These are phyloP conservation scores for Arvicanthis niloticus DNA, from an alignment of 2,113 vertebrate species.

Conservation along the genomic window DNA sequence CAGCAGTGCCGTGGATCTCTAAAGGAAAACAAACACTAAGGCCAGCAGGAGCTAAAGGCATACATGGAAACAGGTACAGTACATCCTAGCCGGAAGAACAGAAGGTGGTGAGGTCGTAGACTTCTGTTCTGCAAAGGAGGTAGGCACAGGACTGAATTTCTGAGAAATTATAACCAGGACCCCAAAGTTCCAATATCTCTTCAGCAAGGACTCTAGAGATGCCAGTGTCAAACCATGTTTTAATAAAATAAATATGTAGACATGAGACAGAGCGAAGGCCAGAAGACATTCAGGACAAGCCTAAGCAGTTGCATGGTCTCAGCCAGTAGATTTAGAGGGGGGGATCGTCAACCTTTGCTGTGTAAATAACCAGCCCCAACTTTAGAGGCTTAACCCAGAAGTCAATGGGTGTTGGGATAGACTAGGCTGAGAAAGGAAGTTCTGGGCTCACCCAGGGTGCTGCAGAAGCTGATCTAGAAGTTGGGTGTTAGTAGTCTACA, in stretches of 20 bases:
- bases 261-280: background rate
- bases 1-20: background rate
- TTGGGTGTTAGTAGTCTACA: background rate
- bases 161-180: background rate
- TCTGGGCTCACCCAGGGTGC: accelerated
- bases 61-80: background rate
- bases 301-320: background rate
- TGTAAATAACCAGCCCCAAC: background rate
- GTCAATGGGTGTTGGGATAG: background rate
- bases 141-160: background rate
- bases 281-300: background rate
- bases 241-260: background rate
- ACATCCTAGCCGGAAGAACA: background rate
- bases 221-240: background rate
- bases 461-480: background rate
- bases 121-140: background rate
- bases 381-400: background rate
- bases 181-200: background rate
- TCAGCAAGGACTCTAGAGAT: conserved; percentile 1
- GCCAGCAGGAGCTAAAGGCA: background rate
- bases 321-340: background rate
- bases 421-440: background rate
- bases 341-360: background rate
- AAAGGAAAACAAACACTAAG: background rate
- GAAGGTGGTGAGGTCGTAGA: background rate